A percentile compares a stretch with the other conserved stretches of the same genome.
These are phyloP conservation scores for Circaetus cinerascens DNA, from an alignment of 2,113 vertebrate genomes.

Conservation along the genomic window DNA sequence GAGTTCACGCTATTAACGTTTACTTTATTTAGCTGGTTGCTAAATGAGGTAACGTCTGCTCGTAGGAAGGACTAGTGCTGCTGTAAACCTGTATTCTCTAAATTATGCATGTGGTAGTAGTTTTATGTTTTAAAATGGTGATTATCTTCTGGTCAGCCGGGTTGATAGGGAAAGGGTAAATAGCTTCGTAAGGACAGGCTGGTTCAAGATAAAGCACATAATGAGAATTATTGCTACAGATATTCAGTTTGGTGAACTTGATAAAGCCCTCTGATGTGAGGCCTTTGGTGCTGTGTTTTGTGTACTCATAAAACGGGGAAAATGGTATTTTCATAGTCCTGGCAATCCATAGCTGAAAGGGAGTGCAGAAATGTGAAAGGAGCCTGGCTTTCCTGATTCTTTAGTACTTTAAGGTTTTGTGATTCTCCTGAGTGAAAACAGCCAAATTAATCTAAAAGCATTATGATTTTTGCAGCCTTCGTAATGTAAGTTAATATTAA, in stretches of 20 bases:
- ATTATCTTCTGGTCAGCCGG: background rate
- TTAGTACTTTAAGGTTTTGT: background rate
- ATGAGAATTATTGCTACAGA: background rate
- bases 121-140: background rate
- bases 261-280: background rate
- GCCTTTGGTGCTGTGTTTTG: background rate
- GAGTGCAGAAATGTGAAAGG: background rate
- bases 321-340: background rate
- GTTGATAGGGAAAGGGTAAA: background rate
- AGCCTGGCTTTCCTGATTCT: background rate
- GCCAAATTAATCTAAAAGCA: background rate
- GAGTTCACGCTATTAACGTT: background rate
- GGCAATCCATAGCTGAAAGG: background rate
- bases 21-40: constrained; percentile 29
- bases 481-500: background rate
- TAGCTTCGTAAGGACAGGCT: rapidly evolving
- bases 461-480: background rate
- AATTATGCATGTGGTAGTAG: background rate
- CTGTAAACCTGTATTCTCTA: background rate
- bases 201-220: background rate
- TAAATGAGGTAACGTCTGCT: constrained; percentile 32
- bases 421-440: background rate
- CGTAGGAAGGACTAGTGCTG: constrained; percentile 3
- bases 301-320: background rate
- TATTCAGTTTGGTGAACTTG: background rate